Evolutionary conservation across 2,113 vertebrate species (phyloP), one percentile per base, ranked within the genome.

Genomic region (Pterocles gutturalis): DNA sequence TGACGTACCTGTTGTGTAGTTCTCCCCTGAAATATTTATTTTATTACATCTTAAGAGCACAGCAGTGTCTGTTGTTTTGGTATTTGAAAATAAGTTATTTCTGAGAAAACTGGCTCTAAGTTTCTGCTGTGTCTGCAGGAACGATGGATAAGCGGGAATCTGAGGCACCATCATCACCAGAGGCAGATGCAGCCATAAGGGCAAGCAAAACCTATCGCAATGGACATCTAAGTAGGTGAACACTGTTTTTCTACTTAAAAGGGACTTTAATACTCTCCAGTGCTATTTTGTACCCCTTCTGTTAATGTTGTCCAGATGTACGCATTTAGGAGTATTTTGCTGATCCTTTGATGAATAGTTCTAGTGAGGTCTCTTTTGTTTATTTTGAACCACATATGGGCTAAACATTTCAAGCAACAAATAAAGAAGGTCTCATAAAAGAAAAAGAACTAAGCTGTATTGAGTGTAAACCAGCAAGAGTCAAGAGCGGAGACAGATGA

Each of bases 81-180:
- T 66, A n/a, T 38, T 92, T 83, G 54, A 66, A 58, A 77, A 58
- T 18, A 2, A 86, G 19, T 24, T 75, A 9, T 33, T 85, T 82
- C 28, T 78, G 51, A 87, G 36, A 46, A 85, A 48, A 36, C 21
- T 38, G 24, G 22, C 67, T 91, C 61, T 38, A 49, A 51, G 33
- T 71, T 57, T 94, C 45, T 71, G 41, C 29, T 92, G 0, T 67
- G 62, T 29, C 94, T 97, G 16, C 83, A 98, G 98, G 97, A 96
- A 16, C 75, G 49, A 57, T 33, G 48, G 92, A 90, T 79, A 90
- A 84, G 38, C 2, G 5, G 24, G 61, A 49, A 41, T 95, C 97
- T 72, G 93, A 55, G 15, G 31, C 70, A 4, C 75, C 92, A 10
- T 96, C 96, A 7, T 1, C 46, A 5, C 69, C 94, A 0, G 25